Conservation (phyloP, 2,113 vertebrate genomes). For the Agapornis roseicollis region DNA sequence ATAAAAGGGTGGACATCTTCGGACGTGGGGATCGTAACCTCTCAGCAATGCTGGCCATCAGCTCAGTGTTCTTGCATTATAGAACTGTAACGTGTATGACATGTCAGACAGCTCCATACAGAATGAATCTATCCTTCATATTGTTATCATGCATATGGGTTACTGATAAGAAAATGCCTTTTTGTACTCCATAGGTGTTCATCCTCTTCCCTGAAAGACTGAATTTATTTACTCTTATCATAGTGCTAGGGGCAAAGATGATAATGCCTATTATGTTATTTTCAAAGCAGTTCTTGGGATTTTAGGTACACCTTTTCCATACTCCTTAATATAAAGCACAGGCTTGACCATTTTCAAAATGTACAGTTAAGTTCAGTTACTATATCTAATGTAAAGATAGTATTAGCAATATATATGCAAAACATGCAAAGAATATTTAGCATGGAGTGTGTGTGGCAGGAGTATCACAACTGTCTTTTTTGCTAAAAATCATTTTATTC, state of each 20-base stretch:
- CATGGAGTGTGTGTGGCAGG: not conserved
- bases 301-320: not conserved
- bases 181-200: not conserved
- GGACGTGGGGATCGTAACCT: not conserved
- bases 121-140: not conserved
- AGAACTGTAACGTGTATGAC: rapidly evolving
- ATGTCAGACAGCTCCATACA: not conserved
- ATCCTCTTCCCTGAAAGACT: not conserved
- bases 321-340: not conserved
- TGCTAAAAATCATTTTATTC: not conserved
- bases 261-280: not conserved
- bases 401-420: not conserved
- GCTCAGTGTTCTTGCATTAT: not conserved
- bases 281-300: not conserved
- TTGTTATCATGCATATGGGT: not conserved
- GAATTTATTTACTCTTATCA: not conserved
- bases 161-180: not conserved
- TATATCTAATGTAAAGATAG: not conserved
- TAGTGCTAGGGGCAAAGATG: not conserved
- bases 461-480: not conserved
- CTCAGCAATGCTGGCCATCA: rapidly evolving
- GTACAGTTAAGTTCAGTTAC: not conserved
- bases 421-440: not conserved
- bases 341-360: not conserved
- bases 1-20: not conserved